Base-by-base conservation (phyloP, 2,888 invertebrate genomes). In the Orthonychiurus folsomi region DNA sequence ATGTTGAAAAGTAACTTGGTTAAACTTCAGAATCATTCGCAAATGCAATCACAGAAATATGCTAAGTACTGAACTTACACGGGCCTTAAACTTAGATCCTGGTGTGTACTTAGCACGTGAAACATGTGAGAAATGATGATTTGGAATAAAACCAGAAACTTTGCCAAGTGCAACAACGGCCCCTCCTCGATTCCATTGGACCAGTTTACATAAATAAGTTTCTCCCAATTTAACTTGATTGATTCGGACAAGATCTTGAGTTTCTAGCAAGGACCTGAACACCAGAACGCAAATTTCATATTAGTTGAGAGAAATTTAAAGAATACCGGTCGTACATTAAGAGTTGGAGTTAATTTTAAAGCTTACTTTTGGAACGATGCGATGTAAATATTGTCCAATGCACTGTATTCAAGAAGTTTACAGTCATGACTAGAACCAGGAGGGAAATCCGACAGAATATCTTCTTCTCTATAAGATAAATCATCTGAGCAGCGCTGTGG, bases 41-140 rank as follows among this genome's bases (percentile, higher is more conserved):
- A 37, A 37, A 37, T 9, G 9, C 37, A 37, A 9, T 37, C 37
- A 27, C 47, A 9, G 3, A 28, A 28, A 18, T 23, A 21, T 21
- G 20, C 52, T n/a, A 15, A 9, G 12, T 25, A 21, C 21, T 18
- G 12, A 58, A 26, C 53, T 64, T 62, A 71, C 68, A 53, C 84
- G 81, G 0, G 83, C 85, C n/a, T 78, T 80, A 15, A 85, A 74
- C 28, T 76, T 76, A 57, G 83, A 80, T 0, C 84, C 84, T 0
- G 79, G 77, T 73, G 80, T 81, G 66, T 80, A 82, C 68, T 82
- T 83, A 65, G 80, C 81, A 59, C 81, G 81, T 0, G 79, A 79
- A 0, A 79, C 75, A 72, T 83, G 82, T 0, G 81, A 78, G 63
- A 85, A 74, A 70, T 84, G 85, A 0, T 81, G 71, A 62, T 82